These are phyloP conservation scores for Balaenoptera acutorostrata DNA, from an alignment of 2,113 vertebrate species.

Conservation along the genomic window DNA sequence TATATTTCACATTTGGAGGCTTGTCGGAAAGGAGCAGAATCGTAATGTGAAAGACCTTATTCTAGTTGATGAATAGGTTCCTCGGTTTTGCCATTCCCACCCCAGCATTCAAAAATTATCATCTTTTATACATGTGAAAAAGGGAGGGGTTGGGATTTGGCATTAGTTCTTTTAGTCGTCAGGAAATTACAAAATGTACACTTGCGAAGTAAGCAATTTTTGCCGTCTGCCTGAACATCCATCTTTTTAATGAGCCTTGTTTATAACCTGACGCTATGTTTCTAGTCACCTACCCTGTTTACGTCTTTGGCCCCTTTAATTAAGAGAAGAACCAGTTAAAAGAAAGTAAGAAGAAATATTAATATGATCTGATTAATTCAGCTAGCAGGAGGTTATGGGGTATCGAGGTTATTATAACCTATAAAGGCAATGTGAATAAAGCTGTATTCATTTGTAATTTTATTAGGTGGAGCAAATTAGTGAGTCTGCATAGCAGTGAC, in stretches of 20 bases:
- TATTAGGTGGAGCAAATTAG: constrained; percentile 91
- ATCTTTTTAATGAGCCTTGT: constrained; percentile 95
- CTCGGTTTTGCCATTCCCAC: constrained; percentile 67
- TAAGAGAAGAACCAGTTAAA: constrained; percentile 91
- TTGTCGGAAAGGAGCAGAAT: constrained; percentile 26
- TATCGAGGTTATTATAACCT: constrained; percentile 91
- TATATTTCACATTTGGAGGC: constrained; percentile 49
- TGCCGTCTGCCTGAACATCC: constrained; percentile 85
- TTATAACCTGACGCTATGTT: constrained; percentile 88
- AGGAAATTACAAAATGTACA: constrained; percentile 89
- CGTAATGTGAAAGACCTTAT: constrained; percentile 72
- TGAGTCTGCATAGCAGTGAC: constrained; percentile 83
- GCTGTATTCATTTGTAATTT: constrained; percentile 90
- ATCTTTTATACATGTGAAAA: constrained; percentile 84
- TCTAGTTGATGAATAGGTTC: constrained; percentile 80
- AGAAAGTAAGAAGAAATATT: constrained; percentile 90
- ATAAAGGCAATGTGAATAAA: constrained; percentile 88
- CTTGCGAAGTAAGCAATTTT: constrained; percentile 91
- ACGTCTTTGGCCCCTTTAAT: constrained; percentile 92
- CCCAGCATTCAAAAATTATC: constrained; percentile 84
- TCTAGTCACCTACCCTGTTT: constrained; percentile 89
- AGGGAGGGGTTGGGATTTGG: constrained; percentile 78
- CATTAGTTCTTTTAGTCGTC: constrained; percentile 87
- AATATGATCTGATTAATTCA: constrained; percentile 92
- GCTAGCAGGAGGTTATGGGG: constrained; percentile 91